Conservation (phyloP, 2,113 vertebrate species). For the Dipodomys stephensi region DNA sequence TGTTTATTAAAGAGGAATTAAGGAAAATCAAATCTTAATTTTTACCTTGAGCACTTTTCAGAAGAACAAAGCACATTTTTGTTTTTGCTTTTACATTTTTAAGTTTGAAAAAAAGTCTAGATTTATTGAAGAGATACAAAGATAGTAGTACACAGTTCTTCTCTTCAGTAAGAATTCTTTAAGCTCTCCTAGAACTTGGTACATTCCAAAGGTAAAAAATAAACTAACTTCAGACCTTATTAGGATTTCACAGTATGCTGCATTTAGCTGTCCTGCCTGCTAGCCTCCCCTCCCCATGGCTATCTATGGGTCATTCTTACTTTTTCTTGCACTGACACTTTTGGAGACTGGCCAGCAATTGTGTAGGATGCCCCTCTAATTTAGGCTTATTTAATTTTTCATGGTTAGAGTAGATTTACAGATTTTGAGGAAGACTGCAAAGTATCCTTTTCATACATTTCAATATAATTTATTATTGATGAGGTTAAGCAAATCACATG, state of each 20-base stretch:
- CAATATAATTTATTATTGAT: neutral
- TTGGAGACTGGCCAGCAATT: neutral
- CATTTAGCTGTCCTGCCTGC: neutral
- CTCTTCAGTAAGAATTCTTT: neutral
- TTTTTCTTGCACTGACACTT: neutral
- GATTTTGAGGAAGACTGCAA: neutral
- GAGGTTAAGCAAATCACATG: neutral
- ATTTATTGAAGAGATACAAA: neutral
- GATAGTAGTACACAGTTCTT: neutral
- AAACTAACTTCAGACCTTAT: neutral
- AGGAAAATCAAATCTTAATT: neutral
- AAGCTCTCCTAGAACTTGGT: neutral
- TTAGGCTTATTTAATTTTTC: neutral
- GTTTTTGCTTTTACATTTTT: conserved; percentile 9
- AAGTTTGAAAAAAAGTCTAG: neutral
- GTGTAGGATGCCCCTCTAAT: neutral
- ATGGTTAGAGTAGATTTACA: neutral
- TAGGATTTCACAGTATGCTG: neutral
- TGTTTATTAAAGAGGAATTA: neutral
- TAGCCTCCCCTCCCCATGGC: neutral
- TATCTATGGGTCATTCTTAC: neutral
- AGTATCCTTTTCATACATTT: neutral
- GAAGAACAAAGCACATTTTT: neutral
- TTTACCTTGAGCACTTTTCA: neutral
- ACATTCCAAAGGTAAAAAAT: neutral